Conservation (phyloP, 2,797 vertebrate genomes). For the Gambelia wislizenii region DNA sequence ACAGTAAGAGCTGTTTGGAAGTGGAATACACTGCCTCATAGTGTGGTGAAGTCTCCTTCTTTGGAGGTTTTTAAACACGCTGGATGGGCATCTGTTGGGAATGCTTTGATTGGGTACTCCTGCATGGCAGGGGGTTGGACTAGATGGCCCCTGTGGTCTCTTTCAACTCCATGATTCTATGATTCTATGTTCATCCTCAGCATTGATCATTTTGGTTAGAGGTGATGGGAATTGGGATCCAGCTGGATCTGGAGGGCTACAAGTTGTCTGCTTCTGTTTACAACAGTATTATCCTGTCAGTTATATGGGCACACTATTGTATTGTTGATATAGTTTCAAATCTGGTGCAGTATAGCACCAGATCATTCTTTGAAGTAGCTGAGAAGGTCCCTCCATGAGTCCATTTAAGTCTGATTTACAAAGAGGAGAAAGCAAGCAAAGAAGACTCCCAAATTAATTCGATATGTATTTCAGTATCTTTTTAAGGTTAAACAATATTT, state of each 20-base stretch:
- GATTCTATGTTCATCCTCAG: too few relatives aligned
- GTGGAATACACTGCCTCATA: too few relatives aligned
- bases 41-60: too few relatives aligned
- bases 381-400: neutral
- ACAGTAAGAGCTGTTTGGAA: too few relatives aligned
- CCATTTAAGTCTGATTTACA: neutral
- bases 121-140: too few relatives aligned
- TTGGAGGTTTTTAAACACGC: too few relatives aligned
- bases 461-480: neutral
- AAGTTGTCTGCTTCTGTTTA: neutral
- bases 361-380: neutral
- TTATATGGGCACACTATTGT: neutral
- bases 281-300: neutral
- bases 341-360: neutral
- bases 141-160: too few relatives aligned
- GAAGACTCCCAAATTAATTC: neutral
- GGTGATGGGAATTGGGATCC: neutral
- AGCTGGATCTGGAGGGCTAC: neutral
- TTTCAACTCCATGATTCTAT: too few relatives aligned
- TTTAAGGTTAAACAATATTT: constrained; percentile 27
- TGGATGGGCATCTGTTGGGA: too few relatives aligned
- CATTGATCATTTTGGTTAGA: neutral
- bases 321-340: neutral
- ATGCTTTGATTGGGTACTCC: too few relatives aligned
- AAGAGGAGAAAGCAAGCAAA: neutral